A percentile compares a stretch with the other conserved stretches of the same genome.
Evolutionary conservation across 2,888 invertebrate species (phyloP).

Genomic region (Amphiduros pacificus): DNA sequence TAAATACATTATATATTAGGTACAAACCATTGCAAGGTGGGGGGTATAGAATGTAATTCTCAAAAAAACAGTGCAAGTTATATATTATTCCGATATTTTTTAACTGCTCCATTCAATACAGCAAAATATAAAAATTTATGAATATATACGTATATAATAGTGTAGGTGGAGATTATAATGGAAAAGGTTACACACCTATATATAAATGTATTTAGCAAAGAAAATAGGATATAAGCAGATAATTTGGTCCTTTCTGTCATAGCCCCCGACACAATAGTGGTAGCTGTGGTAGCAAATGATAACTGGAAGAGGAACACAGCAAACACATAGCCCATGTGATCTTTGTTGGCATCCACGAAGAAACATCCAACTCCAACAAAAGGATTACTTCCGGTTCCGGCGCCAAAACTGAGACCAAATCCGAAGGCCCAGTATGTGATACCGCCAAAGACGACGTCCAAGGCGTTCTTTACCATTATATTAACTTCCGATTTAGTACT

Average conservation of each 20-base stretch:
- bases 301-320: slow-evolving; percentile 26
- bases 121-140: too few relatives aligned
- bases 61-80: too few relatives aligned
- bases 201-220: slow-evolving; percentile 45
- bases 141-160: too few relatives aligned
- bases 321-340: slow-evolving; percentile 21
- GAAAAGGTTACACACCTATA: slow-evolving; percentile 39
- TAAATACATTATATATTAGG: too few relatives aligned
- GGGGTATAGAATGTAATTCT: too few relatives aligned
- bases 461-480: slow-evolving; percentile 96
- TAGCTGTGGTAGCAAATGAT: slow-evolving; percentile 84
- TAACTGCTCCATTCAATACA: too few relatives aligned
- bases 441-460: slow-evolving; percentile 89
- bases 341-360: slow-evolving; percentile 54
- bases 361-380: slow-evolving; percentile 47
- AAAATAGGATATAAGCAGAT: slow-evolving; percentile 49
- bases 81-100: too few relatives aligned
- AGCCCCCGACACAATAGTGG: slow-evolving; percentile 52
- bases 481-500: slow-evolving; percentile 81
- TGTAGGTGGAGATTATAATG: neutral
- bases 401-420: slow-evolving; percentile 83
- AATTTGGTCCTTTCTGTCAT: slow-evolving; percentile 55
- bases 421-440: slow-evolving; percentile 93
- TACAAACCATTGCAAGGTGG: too few relatives aligned
- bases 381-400: slow-evolving; percentile 51